phyloP scores from a whole-genome alignment of 1,140 invertebrate species.

The Bombus polaris region DNA sequence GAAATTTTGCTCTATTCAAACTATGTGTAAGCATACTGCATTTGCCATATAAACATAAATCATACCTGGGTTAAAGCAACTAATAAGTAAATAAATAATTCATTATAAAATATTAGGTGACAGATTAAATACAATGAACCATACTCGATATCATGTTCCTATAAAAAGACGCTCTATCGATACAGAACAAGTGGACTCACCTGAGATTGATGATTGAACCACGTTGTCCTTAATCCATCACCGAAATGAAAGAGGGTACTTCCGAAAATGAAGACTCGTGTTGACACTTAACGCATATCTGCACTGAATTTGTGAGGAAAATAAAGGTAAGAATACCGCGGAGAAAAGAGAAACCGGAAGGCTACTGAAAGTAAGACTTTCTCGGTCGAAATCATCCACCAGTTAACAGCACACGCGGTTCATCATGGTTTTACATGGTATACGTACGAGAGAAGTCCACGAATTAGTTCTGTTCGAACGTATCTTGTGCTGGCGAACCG shows the following conservation, averaged over 20 bases:
- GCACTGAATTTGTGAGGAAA: not conserved
- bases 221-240: conserved; percentile 40
- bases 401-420: conserved; percentile 17
- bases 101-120: not conserved
- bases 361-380: conserved; percentile 31
- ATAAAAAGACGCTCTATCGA: conserved; percentile 17
- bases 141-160: not conserved
- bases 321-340: conserved; percentile 14
- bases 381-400: conserved; percentile 31
- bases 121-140: not conserved
- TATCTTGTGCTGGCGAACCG: not conserved
- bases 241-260: not conserved
- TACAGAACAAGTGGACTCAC: conserved; percentile 41
- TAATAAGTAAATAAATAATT: too few relatives aligned
- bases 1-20: too few relatives aligned
- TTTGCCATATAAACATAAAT: too few relatives aligned
- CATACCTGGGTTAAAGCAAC: too few relatives aligned
- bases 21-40: too few relatives aligned
- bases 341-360: conserved; percentile 18
- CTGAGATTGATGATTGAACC: conserved; percentile 13
- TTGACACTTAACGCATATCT: conserved; percentile 17
- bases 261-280: not conserved
- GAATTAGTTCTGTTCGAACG: not conserved
- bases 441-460: not conserved
- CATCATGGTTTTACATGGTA: conserved; percentile 33